Conservation (phyloP, 1,140 invertebrate genomes). For the Pararge aegeria region DNA sequence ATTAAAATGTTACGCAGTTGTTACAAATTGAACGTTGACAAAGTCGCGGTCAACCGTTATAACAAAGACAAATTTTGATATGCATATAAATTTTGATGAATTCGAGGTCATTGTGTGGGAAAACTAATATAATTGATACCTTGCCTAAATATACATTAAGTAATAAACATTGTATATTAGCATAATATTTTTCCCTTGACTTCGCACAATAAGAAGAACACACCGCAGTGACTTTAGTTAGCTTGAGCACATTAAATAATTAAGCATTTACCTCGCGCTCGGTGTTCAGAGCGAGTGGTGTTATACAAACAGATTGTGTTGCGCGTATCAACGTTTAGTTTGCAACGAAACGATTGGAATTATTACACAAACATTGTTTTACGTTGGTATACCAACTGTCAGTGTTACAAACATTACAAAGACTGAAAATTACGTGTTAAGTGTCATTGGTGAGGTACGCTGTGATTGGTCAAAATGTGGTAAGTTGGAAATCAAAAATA, state of each 20-base stretch:
- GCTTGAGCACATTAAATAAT: neutral
- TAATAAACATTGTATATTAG: neutral
- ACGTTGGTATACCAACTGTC: neutral
- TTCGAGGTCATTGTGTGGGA: neutral
- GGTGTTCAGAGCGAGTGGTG: neutral
- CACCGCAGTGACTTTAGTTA: neutral
- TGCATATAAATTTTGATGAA: neutral
- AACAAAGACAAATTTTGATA: neutral
- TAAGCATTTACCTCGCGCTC: neutral
- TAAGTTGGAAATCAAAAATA: neutral
- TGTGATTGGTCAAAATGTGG: constrained; percentile 5
- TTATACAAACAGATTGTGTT: neutral
- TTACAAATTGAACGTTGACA: too few relatives aligned
- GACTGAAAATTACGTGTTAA: neutral
- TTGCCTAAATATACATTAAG: neutral
- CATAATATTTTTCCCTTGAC: neutral
- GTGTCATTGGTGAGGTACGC: neutral
- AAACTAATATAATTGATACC: neutral
- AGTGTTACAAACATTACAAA: neutral
- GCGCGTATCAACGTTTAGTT: neutral
- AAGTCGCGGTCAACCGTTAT: too few relatives aligned
- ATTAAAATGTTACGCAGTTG: too few relatives aligned
- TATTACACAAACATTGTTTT: neutral
- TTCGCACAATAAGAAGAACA: neutral
- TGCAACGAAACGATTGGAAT: neutral